Conservation (phyloP, 2,888 invertebrate genomes). For the Eupithecia abbreviata region DNA sequence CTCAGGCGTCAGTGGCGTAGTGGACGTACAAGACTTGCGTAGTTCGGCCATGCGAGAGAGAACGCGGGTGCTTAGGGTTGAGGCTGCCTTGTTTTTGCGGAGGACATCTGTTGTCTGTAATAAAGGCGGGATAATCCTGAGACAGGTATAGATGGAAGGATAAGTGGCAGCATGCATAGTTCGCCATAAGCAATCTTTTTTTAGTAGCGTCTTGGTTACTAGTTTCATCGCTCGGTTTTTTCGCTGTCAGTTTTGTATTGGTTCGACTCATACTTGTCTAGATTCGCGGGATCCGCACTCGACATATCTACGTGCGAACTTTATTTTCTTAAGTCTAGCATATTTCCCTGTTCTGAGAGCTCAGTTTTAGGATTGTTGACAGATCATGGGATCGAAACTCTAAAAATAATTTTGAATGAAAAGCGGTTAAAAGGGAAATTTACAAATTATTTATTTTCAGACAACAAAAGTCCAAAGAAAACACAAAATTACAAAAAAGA, state of each 20-base stretch:
- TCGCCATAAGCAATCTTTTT: not conserved
- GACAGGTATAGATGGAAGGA: not conserved
- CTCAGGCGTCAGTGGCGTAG: slow-evolving; percentile 74
- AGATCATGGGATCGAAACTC: not conserved
- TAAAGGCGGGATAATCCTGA: slow-evolving; percentile 29
- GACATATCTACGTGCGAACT: not conserved
- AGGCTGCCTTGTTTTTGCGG: slow-evolving; percentile 84
- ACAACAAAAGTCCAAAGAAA: too few relatives aligned
- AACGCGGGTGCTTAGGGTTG: slow-evolving; percentile 67
- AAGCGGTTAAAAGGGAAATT: too few relatives aligned
- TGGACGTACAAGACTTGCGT: slow-evolving; percentile 71
- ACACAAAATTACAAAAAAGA: too few relatives aligned
- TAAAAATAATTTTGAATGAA: not conserved
- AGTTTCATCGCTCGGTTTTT: not conserved
- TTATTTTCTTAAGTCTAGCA: not conserved
- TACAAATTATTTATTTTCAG: too few relatives aligned
- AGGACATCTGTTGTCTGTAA: slow-evolving; percentile 87
- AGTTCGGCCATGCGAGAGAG: slow-evolving; percentile 69
- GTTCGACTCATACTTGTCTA: not conserved
- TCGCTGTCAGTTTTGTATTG: not conserved
- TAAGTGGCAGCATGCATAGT: not conserved
- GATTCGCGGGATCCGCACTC: not conserved
- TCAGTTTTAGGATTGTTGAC: not conserved
- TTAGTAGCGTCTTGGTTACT: not conserved
- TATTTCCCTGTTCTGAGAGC: not conserved